Percentiles rank a stretch among this genome's conserved stretches.
phyloP scores from a whole-genome alignment of 2,113 vertebrate species.

The Etia nguti region DNA sequence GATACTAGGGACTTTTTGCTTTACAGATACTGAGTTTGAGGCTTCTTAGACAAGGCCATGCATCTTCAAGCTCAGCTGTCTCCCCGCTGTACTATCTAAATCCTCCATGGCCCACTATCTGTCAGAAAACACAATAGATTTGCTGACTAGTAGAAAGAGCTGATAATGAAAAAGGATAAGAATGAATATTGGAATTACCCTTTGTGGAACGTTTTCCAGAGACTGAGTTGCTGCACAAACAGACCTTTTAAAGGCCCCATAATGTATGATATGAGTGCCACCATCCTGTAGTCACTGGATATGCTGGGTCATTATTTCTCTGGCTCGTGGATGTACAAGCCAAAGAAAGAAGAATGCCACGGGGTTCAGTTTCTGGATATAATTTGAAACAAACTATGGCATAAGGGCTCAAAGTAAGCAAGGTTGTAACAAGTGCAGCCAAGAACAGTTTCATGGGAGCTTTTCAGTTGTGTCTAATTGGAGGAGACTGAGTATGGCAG shows the following conservation, averaged over 20 bases:
- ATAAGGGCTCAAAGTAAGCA: background rate
- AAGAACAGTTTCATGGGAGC: background rate
- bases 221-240: background rate
- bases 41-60: slow-evolving; percentile 14
- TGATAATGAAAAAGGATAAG: slow-evolving; percentile 39
- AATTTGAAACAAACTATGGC: slow-evolving; percentile 18
- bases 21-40: slow-evolving; percentile 20
- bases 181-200: slow-evolving; percentile 10
- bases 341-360: background rate
- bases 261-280: slow-evolving; percentile 17
- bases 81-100: slow-evolving; percentile 24
- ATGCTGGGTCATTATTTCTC: background rate
- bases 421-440: background rate
- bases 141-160: slow-evolving; percentile 10
- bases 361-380: background rate
- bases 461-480: background rate
- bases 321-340: background rate
- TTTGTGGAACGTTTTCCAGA: slow-evolving; percentile 5
- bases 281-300: background rate
- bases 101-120: slow-evolving; percentile 18
- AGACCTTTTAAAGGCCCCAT: background rate
- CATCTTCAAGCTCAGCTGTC: slow-evolving; percentile 33
- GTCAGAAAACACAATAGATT: slow-evolving; percentile 27
- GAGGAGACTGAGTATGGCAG: background rate
- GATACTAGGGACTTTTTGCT: background rate